Percentiles rank a stretch among this genome's conserved stretches.
These are phyloP conservation scores for Plectrocnemia conspersa DNA, from an alignment of 1,140 invertebrate species.

Conservation along the genomic window DNA sequence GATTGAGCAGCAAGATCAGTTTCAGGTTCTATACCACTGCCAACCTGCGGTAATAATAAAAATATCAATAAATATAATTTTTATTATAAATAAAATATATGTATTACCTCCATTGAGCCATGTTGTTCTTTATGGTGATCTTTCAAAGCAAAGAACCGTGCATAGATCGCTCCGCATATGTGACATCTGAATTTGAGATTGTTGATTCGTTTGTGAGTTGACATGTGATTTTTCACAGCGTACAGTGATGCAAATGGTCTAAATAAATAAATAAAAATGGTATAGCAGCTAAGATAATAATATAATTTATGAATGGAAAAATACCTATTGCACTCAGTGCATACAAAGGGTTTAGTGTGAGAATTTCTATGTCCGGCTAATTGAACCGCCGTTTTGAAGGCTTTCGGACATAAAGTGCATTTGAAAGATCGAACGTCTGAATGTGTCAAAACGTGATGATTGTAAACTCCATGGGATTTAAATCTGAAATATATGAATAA, in stretches of 20 bases:
- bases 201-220: constrained; percentile 64
- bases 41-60: background rate
- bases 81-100: too few species aligned
- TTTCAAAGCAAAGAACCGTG: constrained; percentile 63
- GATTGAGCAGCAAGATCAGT: constrained; percentile 11
- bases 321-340: constrained; percentile 61
- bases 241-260: constrained; percentile 70
- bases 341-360: constrained; percentile 71
- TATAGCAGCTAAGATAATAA: background rate
- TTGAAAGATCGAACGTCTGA: constrained; percentile 65
- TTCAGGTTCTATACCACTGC: constrained; percentile 8
- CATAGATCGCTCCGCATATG: constrained; percentile 70
- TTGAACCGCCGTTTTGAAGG: constrained; percentile 71
- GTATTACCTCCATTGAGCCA: constrained; percentile 27
- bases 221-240: constrained; percentile 65
- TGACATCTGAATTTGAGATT: constrained; percentile 65
- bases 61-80: background rate
- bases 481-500: constrained; percentile 53
- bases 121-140: constrained; percentile 64
- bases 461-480: constrained; percentile 69
- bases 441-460: constrained; percentile 67
- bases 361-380: constrained; percentile 71
- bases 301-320: constrained; percentile 1
- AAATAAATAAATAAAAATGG: constrained; percentile 23
- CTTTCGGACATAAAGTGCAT: constrained; percentile 68